Percentiles rank a stretch among this genome's conserved stretches.
phyloP scores from a whole-genome alignment of 2,797 vertebrate genomes.

The Paguma larvata region DNA sequence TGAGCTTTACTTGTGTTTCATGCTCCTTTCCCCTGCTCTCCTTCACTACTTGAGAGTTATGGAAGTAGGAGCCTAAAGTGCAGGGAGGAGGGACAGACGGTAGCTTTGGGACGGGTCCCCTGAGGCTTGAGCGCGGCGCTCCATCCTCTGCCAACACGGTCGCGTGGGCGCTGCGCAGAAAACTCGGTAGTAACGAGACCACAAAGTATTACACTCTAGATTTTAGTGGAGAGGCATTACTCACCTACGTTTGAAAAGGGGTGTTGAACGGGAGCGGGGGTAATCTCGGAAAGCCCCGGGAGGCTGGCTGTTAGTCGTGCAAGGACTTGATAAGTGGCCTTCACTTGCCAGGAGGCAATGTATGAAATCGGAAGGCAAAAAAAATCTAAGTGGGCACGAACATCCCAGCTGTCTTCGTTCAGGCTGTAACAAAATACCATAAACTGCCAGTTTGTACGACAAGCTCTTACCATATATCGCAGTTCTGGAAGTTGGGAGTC shows the following conservation, averaged over 20 bases:
- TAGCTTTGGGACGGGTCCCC: not conserved
- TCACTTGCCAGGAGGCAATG: no score
- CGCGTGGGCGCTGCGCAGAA: not conserved
- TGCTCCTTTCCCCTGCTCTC: not conserved
- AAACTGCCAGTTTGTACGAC: no score
- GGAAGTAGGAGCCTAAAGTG: not conserved
- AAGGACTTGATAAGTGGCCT: not conserved
- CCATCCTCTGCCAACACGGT: not conserved
- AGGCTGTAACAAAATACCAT: no score
- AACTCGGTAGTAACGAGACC: not conserved
- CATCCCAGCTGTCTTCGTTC: no score
- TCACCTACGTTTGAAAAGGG: not conserved
- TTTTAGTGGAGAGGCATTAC: not conserved
- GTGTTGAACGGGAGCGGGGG: not conserved
- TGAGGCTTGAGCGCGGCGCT: no score
- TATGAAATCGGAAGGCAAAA: no score
- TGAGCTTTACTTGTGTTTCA: not conserved
- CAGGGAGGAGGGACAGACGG: not conserved
- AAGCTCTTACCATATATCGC: no score
- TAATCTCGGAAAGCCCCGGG: not conserved
- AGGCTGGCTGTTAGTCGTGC: not conserved
- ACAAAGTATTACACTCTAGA: not conserved
- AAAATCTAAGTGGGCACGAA: not conserved
- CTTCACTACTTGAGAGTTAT: not conserved
- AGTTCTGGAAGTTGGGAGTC: no score